These are phyloP conservation scores for Dryococelus australis DNA, from an alignment of 2,888 invertebrate species.

Conservation along the genomic window DNA sequence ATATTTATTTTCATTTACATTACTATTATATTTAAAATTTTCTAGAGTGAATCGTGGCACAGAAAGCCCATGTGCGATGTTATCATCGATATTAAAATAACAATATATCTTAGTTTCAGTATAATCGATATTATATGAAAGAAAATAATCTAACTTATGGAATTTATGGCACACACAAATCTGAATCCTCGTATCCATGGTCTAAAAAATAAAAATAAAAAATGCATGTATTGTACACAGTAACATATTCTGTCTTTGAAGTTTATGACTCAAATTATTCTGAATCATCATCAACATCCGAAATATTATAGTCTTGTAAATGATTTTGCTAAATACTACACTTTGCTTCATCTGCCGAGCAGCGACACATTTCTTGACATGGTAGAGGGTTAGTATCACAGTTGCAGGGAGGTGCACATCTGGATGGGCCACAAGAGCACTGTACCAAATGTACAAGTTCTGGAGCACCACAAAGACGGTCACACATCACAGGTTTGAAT, in stretches of 20 bases:
- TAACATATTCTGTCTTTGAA: neutral
- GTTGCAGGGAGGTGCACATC: neutral
- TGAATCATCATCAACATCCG: neutral
- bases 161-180: neutral
- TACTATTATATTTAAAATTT: no score
- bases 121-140: no score
- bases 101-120: no score
- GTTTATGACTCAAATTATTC: neutral
- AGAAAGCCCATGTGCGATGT: no score
- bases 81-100: no score
- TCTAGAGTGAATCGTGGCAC: no score
- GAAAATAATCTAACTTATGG: no score
- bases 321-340: neutral
- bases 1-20: no score
- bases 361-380: no score
- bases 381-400: neutral
- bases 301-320: neutral
- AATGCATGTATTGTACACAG: neutral
- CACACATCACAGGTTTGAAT: slow-evolving; percentile 2
- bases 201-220: neutral
- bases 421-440: neutral
- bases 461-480: no score
- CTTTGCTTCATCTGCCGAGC: neutral
- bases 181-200: neutral
- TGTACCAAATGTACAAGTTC: neutral